Percentiles rank a stretch among this genome's conserved stretches.
Evolutionary conservation across 2,797 vertebrate species (phyloP).

Genomic region (Sardinella longiceps): DNA sequence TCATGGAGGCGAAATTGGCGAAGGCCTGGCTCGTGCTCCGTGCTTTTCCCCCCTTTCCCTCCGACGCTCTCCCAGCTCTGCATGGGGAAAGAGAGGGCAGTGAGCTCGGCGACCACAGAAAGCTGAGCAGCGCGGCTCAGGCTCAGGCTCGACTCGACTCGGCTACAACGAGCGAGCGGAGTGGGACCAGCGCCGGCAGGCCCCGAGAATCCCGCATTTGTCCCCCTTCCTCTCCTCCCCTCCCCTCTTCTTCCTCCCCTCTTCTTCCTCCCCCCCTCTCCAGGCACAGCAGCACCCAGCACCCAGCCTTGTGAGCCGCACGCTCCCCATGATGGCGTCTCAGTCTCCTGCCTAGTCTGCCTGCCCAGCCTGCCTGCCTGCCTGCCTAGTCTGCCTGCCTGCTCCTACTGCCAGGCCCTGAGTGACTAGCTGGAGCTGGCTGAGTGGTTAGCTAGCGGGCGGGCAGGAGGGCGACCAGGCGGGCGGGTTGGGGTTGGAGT

Average conservation of each 20-base stretch:
- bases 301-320: conserved; percentile 48
- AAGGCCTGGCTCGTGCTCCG: conserved; percentile 40
- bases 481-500: neutral
- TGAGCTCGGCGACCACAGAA: conserved; percentile 51
- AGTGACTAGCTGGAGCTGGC: neutral
- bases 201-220: conserved; percentile 23
- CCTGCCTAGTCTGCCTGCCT: neutral
- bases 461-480: neutral
- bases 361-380: conserved; percentile 2
- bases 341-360: conserved; percentile 33
- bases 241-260: neutral
- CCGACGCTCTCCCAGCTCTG: conserved; percentile 66
- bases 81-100: conserved; percentile 71
- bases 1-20: conserved; percentile 44
- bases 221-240: neutral
- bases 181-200: conserved; percentile 63
- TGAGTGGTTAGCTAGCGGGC: neutral
- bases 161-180: conserved; percentile 42
- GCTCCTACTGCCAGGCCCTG: conserved; percentile 30
- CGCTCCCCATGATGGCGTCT: neutral
- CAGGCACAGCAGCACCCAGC: conserved; percentile 42
- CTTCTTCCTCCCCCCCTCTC: conserved; percentile 34
- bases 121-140: conserved; percentile 13
- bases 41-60: conserved; percentile 46
- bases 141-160: conserved; percentile 30